Evolutionary conservation across 2,113 vertebrate species (phyloP), one percentile per base, ranked within the genome.

Genomic region (Gnathonemus longibarbis): DNA sequence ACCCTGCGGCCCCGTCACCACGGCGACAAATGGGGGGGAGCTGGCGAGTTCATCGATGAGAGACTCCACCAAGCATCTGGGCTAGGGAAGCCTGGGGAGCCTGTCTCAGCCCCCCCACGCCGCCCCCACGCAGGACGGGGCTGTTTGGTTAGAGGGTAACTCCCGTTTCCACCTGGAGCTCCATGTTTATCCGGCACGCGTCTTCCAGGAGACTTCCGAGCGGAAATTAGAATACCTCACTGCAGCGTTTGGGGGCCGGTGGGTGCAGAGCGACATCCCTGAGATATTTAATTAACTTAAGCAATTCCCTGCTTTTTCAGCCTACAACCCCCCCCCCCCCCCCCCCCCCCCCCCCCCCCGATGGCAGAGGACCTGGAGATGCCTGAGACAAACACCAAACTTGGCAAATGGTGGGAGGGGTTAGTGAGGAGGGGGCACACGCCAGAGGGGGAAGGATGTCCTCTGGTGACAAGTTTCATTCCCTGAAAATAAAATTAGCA

Each of bases 241-340:
- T 53, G 21, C 31, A 45, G n/a, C 35, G 50, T 89, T 89, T 62
- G 89, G 45, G 24, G 90, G 92, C 91, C 45, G 92, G 92, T 90
- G 89, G 85, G 91, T 89, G 90, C 91, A 88, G 53, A 89, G 87
- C 88, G 92, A 93, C 92, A 89, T 93, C 93, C 93, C 92, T 24
- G 90, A 95, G 94, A 95, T 93, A 89, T 95, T 95, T 94, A 94
- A 94, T 93, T 90, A 91, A 93, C 92, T 94, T 93, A 94, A 92
- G 93, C 91, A 90, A 92, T 90, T 56, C 46, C 87, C 90, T 86
- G 83, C 80, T 91, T 80, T 92, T 91, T 90, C 62, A 31, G 62
- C 62, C 62, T 24, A 27, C 0, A n/a, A n/a, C 58, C 0, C 70
- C 90, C 90, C 90, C 56, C 58, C 58, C 4, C 53, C 90, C 88